phyloP scores from a whole-genome alignment of 64 coral and sea anemone genomes.

The Astreopora myriophthalma region DNA sequence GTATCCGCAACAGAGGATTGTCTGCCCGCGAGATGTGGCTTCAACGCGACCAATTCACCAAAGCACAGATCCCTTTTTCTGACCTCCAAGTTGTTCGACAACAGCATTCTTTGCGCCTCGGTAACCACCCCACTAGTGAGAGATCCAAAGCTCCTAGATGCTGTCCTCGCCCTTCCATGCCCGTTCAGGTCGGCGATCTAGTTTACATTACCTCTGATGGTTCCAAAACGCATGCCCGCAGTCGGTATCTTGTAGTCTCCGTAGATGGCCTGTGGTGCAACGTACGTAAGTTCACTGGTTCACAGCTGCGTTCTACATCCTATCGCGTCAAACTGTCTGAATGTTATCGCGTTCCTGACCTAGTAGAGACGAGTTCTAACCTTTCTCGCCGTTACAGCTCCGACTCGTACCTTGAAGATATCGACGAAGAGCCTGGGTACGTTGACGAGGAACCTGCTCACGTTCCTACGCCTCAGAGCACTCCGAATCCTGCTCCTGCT shows the following conservation, averaged over 20 bases:
- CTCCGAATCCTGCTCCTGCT: not conserved
- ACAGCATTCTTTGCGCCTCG: slow-evolving; percentile 26
- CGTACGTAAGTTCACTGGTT: slow-evolving; percentile 31
- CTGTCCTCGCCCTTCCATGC: not conserved
- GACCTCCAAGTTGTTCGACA: slow-evolving; percentile 27
- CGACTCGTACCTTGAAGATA: not conserved
- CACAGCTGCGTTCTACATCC: not conserved
- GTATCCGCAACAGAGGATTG: not conserved
- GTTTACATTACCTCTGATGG: slow-evolving; percentile 9
- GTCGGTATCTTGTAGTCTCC: not conserved
- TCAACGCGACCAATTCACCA: slow-evolving; percentile 1
- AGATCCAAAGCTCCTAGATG: slow-evolving; percentile 43
- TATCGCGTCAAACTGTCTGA: slow-evolving; percentile 2
- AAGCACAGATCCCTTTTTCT: slow-evolving; percentile 51
- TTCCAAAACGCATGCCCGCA: not conserved
- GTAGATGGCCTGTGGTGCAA: slow-evolving; percentile 40
- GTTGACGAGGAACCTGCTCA: not conserved
- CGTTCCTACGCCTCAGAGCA: not conserved
- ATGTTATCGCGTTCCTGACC: slow-evolving; percentile 7
- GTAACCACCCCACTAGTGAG: slow-evolving; percentile 59
- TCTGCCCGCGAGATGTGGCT: slow-evolving; percentile 13
- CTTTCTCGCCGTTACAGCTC: not conserved
- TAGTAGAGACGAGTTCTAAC: not conserved
- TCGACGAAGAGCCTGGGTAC: not conserved
- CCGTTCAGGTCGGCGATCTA: not conserved